Percentiles rank a stretch among this genome's conserved stretches.
Conservation (phyloP, 2,797 vertebrate genomes). For the Erethizon dorsatum region DNA sequence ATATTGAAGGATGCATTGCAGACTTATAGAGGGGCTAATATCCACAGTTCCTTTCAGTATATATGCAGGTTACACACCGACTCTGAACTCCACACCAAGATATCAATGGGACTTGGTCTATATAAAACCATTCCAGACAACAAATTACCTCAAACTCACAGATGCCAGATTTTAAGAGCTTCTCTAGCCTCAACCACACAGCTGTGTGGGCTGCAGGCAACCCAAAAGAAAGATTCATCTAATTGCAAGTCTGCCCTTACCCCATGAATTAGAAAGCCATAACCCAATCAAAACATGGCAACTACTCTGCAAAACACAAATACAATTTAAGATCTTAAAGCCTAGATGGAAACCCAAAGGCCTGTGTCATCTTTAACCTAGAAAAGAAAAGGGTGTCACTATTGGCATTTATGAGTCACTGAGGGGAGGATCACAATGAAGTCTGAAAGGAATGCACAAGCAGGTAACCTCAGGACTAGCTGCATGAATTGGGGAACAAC, state of each 20-base stretch:
- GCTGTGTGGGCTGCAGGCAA: background rate
- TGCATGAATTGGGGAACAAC: conserved; percentile 32
- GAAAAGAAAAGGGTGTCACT: background rate
- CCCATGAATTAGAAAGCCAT: background rate
- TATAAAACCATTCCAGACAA: conserved; percentile 21
- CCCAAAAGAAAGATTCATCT: background rate
- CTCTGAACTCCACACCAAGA: background rate
- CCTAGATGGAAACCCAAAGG: conserved; percentile 7
- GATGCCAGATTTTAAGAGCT: background rate
- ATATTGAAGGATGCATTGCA: background rate
- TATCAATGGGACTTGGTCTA: background rate
- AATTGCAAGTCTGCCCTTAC: background rate
- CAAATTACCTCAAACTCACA: conserved; percentile 30
- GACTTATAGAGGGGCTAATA: background rate
- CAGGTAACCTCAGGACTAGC: background rate
- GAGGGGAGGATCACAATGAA: background rate
- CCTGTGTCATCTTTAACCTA: background rate
- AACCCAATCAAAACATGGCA: conserved; percentile 15
- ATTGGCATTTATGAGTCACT: background rate
- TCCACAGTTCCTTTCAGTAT: conserved; percentile 35
- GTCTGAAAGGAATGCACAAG: conserved; percentile 23
- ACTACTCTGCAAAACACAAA: conserved; percentile 39
- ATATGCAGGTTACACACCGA: background rate
- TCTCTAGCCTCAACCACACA: background rate
- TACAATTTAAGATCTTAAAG: conserved; percentile 40